A percentile compares a stretch with the other conserved stretches of the same genome.
These are phyloP conservation scores for Brachyopa scutellaris DNA, from an alignment of 2,888 invertebrate genomes.

Conservation along the genomic window DNA sequence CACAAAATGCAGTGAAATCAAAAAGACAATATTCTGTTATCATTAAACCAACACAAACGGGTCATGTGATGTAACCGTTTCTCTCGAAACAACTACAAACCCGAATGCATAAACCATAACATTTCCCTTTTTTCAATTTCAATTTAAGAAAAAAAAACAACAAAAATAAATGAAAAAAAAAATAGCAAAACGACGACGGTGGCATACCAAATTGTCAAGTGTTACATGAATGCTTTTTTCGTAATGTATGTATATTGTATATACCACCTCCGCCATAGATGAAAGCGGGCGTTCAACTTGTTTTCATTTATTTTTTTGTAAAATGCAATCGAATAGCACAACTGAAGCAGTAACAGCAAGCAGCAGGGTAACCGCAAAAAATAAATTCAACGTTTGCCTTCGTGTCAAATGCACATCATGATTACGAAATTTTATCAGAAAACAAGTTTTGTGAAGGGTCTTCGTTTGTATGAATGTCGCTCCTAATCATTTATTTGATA, in stretches of 20 bases:
- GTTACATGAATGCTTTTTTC: slow-evolving; percentile 38
- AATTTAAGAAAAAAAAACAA: slow-evolving; percentile 5
- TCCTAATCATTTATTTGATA: too few relatives aligned
- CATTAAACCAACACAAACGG: neutral
- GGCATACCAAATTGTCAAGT: slow-evolving; percentile 51
- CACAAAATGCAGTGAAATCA: slow-evolving; percentile 9
- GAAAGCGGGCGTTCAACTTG: slow-evolving; percentile 64
- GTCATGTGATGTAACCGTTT: slow-evolving; percentile 50
- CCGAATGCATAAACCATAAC: slow-evolving; percentile 8
- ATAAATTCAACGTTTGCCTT: slow-evolving; percentile 20
- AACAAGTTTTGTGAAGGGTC: slow-evolving; percentile 56
- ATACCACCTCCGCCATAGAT: too few relatives aligned
- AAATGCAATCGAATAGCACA: slow-evolving; percentile 34
- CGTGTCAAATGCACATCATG: slow-evolving; percentile 31
- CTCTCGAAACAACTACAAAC: too few relatives aligned
- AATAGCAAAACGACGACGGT: slow-evolving; percentile 21
- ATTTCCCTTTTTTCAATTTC: slow-evolving; percentile 8
- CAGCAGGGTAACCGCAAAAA: slow-evolving; percentile 17
- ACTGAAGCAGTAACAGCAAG: slow-evolving; percentile 15
- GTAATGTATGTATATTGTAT: too few relatives aligned
- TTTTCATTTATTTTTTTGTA: too few relatives aligned
- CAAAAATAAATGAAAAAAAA: slow-evolving; percentile 1
- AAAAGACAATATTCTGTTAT: slow-evolving; percentile 9
- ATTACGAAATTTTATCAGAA: slow-evolving; percentile 60
- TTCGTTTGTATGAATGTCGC: too few relatives aligned